Conservation (phyloP, 2,888 invertebrate species). For the Diadromus collaris region DNA sequence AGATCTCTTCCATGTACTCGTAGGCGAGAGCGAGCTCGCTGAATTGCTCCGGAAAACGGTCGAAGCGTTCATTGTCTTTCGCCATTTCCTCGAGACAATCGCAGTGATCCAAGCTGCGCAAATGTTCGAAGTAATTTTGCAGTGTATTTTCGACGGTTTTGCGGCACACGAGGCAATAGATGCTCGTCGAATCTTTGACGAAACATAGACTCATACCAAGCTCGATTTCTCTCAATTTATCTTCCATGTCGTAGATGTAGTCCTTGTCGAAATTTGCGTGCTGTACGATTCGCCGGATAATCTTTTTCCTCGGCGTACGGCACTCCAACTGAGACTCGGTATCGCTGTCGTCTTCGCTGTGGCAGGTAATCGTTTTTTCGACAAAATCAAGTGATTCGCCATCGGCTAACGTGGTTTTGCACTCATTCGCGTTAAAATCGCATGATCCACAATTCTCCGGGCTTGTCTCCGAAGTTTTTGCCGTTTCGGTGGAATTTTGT, state of each 20-base stretch:
- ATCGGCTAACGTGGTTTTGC: not conserved
- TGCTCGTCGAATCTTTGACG: not conserved
- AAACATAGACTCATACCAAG: slow-evolving; percentile 24
- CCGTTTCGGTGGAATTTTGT: not conserved
- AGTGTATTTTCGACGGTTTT: slow-evolving; percentile 56
- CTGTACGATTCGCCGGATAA: not conserved
- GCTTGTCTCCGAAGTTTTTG: not conserved
- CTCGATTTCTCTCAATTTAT: slow-evolving; percentile 27
- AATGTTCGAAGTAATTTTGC: slow-evolving; percentile 66
- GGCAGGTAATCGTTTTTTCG: not conserved
- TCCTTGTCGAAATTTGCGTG: slow-evolving; percentile 6
- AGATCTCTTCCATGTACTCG: slow-evolving; percentile 63
- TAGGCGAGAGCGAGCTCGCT: slow-evolving; percentile 66
- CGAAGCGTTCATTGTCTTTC: slow-evolving; percentile 55
- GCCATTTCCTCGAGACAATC: slow-evolving; percentile 59
- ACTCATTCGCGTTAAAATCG: not conserved
- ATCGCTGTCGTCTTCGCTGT: not conserved
- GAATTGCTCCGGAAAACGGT: slow-evolving; percentile 60
- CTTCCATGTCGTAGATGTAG: slow-evolving; percentile 46
- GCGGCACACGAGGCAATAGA: slow-evolving; percentile 68
- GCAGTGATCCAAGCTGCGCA: slow-evolving; percentile 63
- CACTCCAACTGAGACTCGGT: not conserved
- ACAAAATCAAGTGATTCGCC: not conserved
- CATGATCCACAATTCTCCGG: not conserved
- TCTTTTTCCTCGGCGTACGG: not conserved